phyloP scores from a whole-genome alignment of 2,888 invertebrate species.

The Oligia latruncula region DNA sequence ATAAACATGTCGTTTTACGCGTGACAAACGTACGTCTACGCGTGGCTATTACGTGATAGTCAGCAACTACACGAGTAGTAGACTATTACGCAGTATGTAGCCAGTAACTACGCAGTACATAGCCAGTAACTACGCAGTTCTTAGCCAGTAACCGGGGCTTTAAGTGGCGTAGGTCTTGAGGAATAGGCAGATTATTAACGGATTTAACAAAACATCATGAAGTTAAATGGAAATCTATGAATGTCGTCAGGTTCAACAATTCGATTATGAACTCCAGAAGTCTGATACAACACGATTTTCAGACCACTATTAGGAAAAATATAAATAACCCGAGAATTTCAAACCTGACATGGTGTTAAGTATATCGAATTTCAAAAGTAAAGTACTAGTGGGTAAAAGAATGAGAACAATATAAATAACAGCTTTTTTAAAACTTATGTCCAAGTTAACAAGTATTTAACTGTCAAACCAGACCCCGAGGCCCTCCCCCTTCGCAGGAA shows the following conservation, averaged over 20 bases:
- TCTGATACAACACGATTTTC: too few species aligned
- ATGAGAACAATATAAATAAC: not conserved
- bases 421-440: not conserved
- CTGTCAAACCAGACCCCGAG: not conserved
- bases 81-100: not conserved
- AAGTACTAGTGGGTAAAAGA: not conserved
- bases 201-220: not conserved
- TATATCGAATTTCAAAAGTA: not conserved
- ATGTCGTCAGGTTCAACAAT: not conserved
- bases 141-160: not conserved
- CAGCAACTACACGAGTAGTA: not conserved
- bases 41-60: not conserved
- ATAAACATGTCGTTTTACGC: not conserved
- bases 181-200: not conserved
- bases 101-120: not conserved
- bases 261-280: not conserved
- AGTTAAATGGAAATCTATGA: not conserved
- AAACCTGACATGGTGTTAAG: not conserved
- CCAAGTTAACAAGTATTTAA: constrained; percentile 4
- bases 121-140: not conserved
- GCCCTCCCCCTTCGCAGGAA: constrained; percentile 5
- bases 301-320: too few species aligned
- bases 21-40: not conserved
- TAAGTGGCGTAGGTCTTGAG: not conserved
- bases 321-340: too few species aligned